Evolutionary conservation across 2,113 vertebrate species (phyloP).

Genomic region (Poicephalus meyeri): DNA sequence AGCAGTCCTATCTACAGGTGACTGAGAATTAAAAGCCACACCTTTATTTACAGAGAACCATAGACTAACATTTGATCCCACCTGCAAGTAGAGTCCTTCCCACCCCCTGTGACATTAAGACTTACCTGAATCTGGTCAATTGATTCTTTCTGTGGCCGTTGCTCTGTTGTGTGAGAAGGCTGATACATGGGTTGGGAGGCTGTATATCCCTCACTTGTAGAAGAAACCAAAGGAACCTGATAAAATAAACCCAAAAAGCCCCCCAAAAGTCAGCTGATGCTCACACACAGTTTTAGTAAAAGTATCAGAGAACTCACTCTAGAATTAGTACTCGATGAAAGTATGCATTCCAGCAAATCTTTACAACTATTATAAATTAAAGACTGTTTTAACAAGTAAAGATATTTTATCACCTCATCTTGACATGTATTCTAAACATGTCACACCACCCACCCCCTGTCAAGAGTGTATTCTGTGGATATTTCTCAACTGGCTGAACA

Average conservation of each 20-base stretch:
- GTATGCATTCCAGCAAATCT: neutral
- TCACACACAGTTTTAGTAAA: neutral
- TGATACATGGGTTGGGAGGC: conserved; percentile 88
- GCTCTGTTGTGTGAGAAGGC: conserved; percentile 86
- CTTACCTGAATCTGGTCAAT: conserved; percentile 92
- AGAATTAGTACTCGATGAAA: neutral
- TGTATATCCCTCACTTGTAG: conserved; percentile 84
- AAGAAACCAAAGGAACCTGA: conserved; percentile 88
- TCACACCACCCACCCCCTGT: neutral
- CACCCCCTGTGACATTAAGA: conserved; percentile 23
- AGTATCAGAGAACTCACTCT: neutral
- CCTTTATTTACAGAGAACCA: neutral
- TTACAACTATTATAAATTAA: neutral
- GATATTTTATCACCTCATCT: neutral
- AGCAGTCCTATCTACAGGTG: neutral
- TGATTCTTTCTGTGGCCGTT: conserved; percentile 85
- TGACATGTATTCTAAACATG: neutral
- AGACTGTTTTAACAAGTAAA: neutral
- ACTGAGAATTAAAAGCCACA: neutral
- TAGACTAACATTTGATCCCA: neutral
- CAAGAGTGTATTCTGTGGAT: neutral
- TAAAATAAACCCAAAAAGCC: conserved; percentile 43
- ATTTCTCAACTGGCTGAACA: neutral
- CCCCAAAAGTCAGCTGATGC: neutral
- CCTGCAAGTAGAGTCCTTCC: neutral